A percentile compares a stretch with the other conserved stretches of the same genome.
Evolutionary conservation across 2,113 vertebrate genomes (phyloP).

Genomic region (Sebastes schlegelii): DNA sequence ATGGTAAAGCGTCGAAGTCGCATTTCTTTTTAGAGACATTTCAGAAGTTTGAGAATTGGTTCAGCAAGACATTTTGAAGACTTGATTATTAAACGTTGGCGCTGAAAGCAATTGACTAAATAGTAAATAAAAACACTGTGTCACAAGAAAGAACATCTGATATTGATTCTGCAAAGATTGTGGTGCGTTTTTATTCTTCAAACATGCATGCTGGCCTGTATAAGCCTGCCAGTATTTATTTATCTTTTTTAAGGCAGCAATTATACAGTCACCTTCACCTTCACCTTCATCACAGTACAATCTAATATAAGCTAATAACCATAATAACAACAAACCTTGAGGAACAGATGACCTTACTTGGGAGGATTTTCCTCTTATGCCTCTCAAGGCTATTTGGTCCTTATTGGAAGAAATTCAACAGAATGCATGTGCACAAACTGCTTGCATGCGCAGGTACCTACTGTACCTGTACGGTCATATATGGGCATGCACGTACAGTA

Average conservation of each 20-base stretch:
- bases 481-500: not conserved
- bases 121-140: not conserved
- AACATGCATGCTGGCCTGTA: not conserved
- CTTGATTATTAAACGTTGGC: not conserved
- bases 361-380: not conserved
- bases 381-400: not conserved
- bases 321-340: not conserved
- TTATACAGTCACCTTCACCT: not conserved
- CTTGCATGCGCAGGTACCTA: not conserved
- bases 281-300: too few species aligned
- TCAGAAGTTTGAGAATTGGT: not conserved
- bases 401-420: not conserved
- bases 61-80: slow-evolving; percentile 14
- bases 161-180: not conserved
- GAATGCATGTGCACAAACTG: not conserved
- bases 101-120: not conserved
- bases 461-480: not conserved
- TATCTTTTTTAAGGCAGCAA: not conserved
- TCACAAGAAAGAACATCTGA: not conserved
- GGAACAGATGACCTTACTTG: not conserved
- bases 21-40: too few species aligned
- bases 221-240: not conserved
- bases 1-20: too few species aligned
- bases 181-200: not conserved
- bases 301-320: not conserved